Evolutionary conservation across 2,797 vertebrate genomes (phyloP), one percentile per base, ranked within the genome.

Genomic region (Selene dorsalis): DNA sequence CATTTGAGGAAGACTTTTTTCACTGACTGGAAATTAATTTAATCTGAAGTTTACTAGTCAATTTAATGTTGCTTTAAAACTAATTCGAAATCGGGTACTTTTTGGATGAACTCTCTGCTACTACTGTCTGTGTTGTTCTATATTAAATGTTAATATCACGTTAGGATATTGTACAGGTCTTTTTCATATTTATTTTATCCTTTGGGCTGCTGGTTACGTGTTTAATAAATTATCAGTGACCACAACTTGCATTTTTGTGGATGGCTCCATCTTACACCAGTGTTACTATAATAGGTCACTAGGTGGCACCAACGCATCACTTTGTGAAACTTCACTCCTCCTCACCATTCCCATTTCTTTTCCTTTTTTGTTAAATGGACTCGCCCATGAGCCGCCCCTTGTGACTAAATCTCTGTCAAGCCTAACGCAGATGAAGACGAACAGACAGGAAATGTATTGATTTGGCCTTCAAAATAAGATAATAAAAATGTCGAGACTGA

Each of bases 341-440:
- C 65, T 20, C 45, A 20, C 18, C 17, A 10, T 6, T 30, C 71
- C 76, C 32, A 77, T 38, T 72, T 77, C 73, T 61, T 47, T 64
- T 47, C 14, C 61, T 62, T 68, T 88, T 82, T 85, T 85, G 86
- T 89, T 84, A 78, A 88, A 93, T 93, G 91, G 94, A 92, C 94
- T 94, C 94, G 94, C 93, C 94, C 93, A 92, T 87, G 67, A 92
- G 87, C 82, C 80, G 85, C 89, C 88, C 70, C 88, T 79, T 85
- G 69, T 85, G 77, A 82, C 86, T 50, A 48, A 79, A 84, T 56
- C 32, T 56, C 24, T 17, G 57, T 91, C 82, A 92, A 91, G 87
- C 39, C 22, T 48, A 5, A 55, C 13, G 65, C 1, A 57, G 3
- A 50, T 3, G 57, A 38, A 48, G 39, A 47, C 41, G 38, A 1